Percentiles rank a stretch among this genome's conserved stretches.
Conservation (phyloP, 2,888 invertebrate genomes). For the Antitype chi region DNA sequence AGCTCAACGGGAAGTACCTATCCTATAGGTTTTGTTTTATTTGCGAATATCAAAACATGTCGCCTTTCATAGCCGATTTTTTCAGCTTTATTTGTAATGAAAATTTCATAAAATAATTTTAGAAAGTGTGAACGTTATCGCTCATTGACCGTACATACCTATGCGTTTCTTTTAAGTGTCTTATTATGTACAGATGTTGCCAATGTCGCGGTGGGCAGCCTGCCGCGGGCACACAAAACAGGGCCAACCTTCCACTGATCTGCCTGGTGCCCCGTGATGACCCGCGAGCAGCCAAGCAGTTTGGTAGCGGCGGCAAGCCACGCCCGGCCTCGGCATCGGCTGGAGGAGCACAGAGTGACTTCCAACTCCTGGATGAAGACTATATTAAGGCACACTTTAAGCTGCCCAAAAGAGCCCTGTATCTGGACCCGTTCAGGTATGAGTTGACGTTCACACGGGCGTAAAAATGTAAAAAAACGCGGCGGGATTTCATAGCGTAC, state of each 20-base stretch:
- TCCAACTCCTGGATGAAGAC: slow-evolving; percentile 80
- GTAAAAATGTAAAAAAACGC: too few relatives aligned
- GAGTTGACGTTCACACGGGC: neutral
- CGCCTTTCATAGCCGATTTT: too few relatives aligned
- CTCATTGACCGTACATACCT: neutral
- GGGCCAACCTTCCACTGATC: slow-evolving; percentile 79
- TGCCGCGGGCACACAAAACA: slow-evolving; percentile 63
- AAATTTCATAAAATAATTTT: too few relatives aligned
- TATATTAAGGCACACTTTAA: slow-evolving; percentile 85
- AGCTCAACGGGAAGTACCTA: too few relatives aligned
- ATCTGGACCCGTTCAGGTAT: slow-evolving; percentile 79
- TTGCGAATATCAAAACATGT: too few relatives aligned
- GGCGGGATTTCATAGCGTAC: too few relatives aligned
- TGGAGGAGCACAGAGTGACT: slow-evolving; percentile 64
- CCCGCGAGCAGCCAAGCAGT: slow-evolving; percentile 34
- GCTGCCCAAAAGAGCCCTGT: slow-evolving; percentile 80
- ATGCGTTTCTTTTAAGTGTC: neutral
- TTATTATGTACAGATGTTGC: slow-evolving; percentile 76
- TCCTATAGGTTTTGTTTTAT: too few relatives aligned
- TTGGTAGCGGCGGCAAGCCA: slow-evolving; percentile 50
- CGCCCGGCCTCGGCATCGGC: slow-evolving; percentile 62
- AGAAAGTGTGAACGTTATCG: neutral
- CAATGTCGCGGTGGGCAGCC: slow-evolving; percentile 63
- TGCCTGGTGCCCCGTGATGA: slow-evolving; percentile 84
- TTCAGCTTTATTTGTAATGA: too few relatives aligned